A percentile compares a stretch with the other conserved stretches of the same genome.
Evolutionary conservation across 1,140 invertebrate genomes (phyloP).

Genomic region (Hormaphis cornu): DNA sequence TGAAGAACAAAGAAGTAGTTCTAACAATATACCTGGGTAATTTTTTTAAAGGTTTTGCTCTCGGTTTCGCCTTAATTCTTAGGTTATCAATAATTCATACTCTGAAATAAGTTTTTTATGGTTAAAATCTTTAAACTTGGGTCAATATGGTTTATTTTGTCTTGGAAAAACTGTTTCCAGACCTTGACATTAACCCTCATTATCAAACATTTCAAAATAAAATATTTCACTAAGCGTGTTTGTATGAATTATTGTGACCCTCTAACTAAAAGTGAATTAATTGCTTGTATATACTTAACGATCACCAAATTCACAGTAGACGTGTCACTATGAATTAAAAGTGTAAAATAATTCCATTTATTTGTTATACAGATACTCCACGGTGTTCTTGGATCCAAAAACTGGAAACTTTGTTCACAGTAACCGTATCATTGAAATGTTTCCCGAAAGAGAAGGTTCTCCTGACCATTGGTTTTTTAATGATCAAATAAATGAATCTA

Average conservation of each 20-base stretch:
- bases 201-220: too few species aligned
- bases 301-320: too few species aligned
- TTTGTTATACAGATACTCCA: not conserved
- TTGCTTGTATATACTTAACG: too few species aligned
- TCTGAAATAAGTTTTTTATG: not conserved
- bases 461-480: slow-evolving; percentile 42
- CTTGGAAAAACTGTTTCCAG: not conserved
- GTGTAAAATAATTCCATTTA: not conserved
- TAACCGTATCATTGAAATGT: slow-evolving; percentile 35
- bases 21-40: not conserved
- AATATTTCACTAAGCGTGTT: too few species aligned
- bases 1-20: not conserved
- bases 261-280: too few species aligned
- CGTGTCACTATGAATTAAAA: not conserved
- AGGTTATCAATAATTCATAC: not conserved
- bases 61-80: too few species aligned
- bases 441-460: slow-evolving; percentile 4
- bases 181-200: not conserved
- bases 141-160: not conserved
- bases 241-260: too few species aligned
- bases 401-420: slow-evolving; percentile 38
- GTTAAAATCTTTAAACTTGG: not conserved
- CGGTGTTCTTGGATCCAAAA: slow-evolving; percentile 41
- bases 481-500: slow-evolving; percentile 35
- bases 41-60: not conserved